Percentiles rank a stretch among this genome's conserved stretches.
These are phyloP conservation scores for Nestor notabilis DNA, from an alignment of 2,113 vertebrate species.

Conservation along the genomic window DNA sequence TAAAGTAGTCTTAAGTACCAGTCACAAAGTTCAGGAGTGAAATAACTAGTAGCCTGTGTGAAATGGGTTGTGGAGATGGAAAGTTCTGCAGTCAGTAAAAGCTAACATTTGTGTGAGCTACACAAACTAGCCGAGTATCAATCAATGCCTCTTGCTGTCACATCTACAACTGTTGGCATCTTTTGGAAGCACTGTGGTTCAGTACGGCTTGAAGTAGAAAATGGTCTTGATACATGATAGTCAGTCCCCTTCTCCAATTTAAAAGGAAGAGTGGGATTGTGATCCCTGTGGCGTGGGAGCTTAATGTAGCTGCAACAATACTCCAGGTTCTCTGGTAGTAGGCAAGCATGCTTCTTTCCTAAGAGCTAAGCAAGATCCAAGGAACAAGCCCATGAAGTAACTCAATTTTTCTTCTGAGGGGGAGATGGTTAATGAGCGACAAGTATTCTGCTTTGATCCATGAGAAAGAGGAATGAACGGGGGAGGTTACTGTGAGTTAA, in stretches of 20 bases:
- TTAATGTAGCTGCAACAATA: not conserved
- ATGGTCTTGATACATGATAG: not conserved
- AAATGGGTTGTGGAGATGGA: not conserved
- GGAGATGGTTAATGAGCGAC: not conserved
- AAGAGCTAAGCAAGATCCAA: not conserved
- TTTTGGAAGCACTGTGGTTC: not conserved
- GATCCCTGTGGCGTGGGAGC: not conserved
- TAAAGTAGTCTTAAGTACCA: not conserved
- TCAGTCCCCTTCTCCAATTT: not conserved
- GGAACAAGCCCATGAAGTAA: not conserved
- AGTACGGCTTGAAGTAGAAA: not conserved
- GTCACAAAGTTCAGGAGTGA: not conserved
- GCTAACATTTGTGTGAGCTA: not conserved
- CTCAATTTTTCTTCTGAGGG: not conserved
- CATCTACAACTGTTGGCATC: not conserved
- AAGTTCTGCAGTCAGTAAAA: not conserved
- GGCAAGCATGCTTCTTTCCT: not conserved
- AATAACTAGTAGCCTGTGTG: not conserved
- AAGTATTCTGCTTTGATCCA: constrained; percentile 9
- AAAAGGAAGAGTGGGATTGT: not conserved
- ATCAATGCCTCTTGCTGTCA: not conserved
- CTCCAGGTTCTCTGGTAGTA: not conserved
- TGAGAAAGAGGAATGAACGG: not conserved
- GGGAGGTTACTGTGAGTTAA: not conserved
- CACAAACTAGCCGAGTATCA: not conserved